phyloP scores from a whole-genome alignment of 2,888 invertebrate genomes.

The Papilio gigon region DNA sequence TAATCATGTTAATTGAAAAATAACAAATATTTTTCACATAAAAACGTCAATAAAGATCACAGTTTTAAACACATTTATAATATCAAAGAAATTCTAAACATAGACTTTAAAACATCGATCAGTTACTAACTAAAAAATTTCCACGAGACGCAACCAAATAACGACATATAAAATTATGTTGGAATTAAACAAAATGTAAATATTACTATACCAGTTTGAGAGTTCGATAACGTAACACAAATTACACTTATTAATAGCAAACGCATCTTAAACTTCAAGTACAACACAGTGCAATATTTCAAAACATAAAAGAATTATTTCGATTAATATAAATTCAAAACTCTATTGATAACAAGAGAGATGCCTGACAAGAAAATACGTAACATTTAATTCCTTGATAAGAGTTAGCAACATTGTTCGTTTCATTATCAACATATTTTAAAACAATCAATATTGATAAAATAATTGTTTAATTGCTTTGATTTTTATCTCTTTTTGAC shows the following conservation, averaged over 20 bases:
- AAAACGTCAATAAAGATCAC: no score
- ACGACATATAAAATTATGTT: no score
- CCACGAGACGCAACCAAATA: no score
- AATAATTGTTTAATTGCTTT: background rate
- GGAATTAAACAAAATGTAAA: slow-evolving; percentile 15
- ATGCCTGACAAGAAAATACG: no score
- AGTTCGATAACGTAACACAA: background rate
- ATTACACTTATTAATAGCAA: slow-evolving; percentile 7
- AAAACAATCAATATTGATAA: background rate
- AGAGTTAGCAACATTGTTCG: background rate
- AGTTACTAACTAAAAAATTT: no score
- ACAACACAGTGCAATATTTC: background rate
- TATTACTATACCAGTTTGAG: slow-evolving; percentile 19
- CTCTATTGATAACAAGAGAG: background rate
- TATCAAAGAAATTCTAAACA: no score
- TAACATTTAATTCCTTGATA: slow-evolving; percentile 12
- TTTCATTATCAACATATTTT: background rate
- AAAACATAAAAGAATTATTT: background rate
- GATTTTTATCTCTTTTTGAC: no score
- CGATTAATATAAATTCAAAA: background rate
- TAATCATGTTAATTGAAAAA: no score
- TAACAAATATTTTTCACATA: no score
- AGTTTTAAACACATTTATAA: no score
- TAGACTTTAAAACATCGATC: no score
- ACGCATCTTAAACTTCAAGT: background rate